These are phyloP conservation scores for Aporrectodea caliginosa DNA, from an alignment of 1,140 invertebrate species.

Conservation along the genomic window DNA sequence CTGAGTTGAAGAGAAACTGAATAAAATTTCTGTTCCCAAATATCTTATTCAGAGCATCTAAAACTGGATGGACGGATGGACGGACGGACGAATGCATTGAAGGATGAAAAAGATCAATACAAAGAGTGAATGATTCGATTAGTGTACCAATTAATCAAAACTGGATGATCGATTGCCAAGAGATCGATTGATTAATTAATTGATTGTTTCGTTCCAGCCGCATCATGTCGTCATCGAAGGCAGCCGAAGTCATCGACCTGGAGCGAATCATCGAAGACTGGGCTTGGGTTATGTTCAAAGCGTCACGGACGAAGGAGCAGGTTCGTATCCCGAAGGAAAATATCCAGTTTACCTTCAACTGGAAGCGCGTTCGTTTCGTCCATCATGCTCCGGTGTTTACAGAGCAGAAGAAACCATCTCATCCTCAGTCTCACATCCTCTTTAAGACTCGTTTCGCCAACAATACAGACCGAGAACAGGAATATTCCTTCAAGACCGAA, in stretches of 20 bases:
- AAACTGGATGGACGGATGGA: no score
- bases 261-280: conserved; percentile 55
- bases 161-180: no score
- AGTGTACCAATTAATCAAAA: no score
- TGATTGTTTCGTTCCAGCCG: not conserved
- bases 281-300: conserved; percentile 53
- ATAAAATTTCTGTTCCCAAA: no score
- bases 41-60: no score
- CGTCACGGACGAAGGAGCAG: conserved; percentile 49
- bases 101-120: no score
- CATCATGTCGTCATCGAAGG: not conserved
- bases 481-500: conserved; percentile 59
- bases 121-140: no score
- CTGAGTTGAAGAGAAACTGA: no score
- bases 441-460: conserved; percentile 59
- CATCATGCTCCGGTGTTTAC: conserved; percentile 51
- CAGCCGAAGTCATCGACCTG: conserved; percentile 50
- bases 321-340: conserved; percentile 48
- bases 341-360: conserved; percentile 51
- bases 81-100: no score
- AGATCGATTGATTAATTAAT: no score
- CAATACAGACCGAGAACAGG: conserved; percentile 54
- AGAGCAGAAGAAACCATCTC: conserved; percentile 23
- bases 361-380: conserved; percentile 51
- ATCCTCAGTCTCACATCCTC: conserved; percentile 39